Evolutionary conservation across 1,140 invertebrate species (phyloP).

Genomic region (Lucilia cuprina): DNA sequence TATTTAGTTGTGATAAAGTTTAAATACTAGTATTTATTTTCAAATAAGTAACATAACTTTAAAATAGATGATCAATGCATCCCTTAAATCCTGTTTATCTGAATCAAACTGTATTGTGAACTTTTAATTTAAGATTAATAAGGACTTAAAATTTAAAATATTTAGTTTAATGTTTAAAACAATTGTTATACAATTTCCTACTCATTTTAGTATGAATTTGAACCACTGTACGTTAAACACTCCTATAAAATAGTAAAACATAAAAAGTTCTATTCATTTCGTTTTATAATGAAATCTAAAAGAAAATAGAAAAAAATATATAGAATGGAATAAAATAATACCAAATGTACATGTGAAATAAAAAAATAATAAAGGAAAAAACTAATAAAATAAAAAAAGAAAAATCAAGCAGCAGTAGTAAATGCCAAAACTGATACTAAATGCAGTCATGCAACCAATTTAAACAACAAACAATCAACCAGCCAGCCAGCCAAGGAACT

Average conservation of each 20-base stretch:
- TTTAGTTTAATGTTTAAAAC: too few species aligned
- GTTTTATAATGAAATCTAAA: not conserved
- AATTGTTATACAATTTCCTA: too few species aligned
- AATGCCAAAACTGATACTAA: conserved; percentile 22
- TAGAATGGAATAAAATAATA: not conserved
- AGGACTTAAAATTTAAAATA: too few species aligned
- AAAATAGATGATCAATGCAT: too few species aligned
- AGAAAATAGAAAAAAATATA: not conserved
- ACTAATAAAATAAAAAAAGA: conserved; percentile 1
- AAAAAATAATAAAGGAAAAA: not conserved
- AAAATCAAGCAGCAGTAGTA: not conserved
- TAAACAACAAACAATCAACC: not conserved
- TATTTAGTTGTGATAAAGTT: too few species aligned
- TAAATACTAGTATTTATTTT: too few species aligned
- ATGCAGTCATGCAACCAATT: conserved; percentile 18
- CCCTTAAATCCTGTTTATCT: too few species aligned
- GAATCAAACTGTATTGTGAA: too few species aligned
- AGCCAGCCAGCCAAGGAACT: not conserved
- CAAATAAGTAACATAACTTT: too few species aligned
- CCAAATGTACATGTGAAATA: not conserved
- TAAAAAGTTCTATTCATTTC: not conserved
- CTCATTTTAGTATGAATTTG: too few species aligned
- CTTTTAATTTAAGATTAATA: too few species aligned
- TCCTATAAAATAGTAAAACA: not conserved
- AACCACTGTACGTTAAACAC: not conserved